Conservation (phyloP, 1,140 invertebrate genomes). For the Ladona fulva region DNA sequence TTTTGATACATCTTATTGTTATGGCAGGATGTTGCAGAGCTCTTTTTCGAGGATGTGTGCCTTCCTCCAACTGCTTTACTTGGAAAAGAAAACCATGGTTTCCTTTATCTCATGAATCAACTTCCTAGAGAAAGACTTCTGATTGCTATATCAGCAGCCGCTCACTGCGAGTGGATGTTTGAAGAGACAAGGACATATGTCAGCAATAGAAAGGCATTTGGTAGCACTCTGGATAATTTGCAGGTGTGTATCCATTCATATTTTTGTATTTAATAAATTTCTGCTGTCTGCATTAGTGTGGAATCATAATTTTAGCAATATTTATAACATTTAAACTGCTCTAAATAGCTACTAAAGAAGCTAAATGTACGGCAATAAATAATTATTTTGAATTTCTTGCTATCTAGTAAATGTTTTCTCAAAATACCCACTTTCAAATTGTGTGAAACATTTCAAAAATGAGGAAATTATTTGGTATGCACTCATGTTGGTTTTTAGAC, state of each 20-base stretch:
- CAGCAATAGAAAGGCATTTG: slow-evolving; percentile 40
- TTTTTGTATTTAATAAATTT: neutral
- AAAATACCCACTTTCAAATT: too few relatives aligned
- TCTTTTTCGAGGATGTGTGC: slow-evolving; percentile 44
- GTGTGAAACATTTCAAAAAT: too few relatives aligned
- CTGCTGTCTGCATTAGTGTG: too few relatives aligned
- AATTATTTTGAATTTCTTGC: too few relatives aligned
- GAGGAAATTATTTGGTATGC: too few relatives aligned
- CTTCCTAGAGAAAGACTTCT: slow-evolving; percentile 41
- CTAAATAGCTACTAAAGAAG: too few relatives aligned
- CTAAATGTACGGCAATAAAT: too few relatives aligned
- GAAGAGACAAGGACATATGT: slow-evolving; percentile 41
- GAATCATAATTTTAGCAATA: too few relatives aligned
- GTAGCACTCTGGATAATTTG: slow-evolving; percentile 36
- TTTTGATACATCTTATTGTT: too few relatives aligned
- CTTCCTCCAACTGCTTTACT: slow-evolving; percentile 36
- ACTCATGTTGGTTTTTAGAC: too few relatives aligned
- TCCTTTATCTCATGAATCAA: slow-evolving; percentile 43
- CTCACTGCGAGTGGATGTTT: slow-evolving; percentile 40
- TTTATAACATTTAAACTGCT: too few relatives aligned
- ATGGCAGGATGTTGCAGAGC: slow-evolving; percentile 39
- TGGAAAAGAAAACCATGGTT: slow-evolving; percentile 40
- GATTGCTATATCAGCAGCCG: slow-evolving; percentile 34
- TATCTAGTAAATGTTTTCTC: too few relatives aligned
- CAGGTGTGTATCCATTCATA: slow-evolving; percentile 30